These are phyloP conservation scores for Cloeon dipterum DNA, from an alignment of 2,888 invertebrate species.

Conservation along the genomic window DNA sequence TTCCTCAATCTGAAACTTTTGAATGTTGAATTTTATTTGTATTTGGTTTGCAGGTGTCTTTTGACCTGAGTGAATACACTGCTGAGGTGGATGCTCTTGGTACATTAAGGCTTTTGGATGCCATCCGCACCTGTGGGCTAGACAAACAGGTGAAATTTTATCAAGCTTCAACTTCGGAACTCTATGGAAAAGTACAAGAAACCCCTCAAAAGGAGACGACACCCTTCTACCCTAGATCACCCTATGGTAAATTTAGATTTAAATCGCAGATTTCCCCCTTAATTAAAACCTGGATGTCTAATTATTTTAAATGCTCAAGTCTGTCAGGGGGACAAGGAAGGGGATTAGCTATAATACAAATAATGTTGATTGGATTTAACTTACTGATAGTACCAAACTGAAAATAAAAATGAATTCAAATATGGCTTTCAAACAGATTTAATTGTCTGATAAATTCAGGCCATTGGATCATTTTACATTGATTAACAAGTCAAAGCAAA, in stretches of 20 bases:
- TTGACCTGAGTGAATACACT: conserved; percentile 96
- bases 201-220: conserved; percentile 86
- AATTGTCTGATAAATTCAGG: too few species aligned
- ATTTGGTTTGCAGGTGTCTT: conserved; percentile 77
- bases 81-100: conserved; percentile 96
- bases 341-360: too few species aligned
- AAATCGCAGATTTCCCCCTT: too few species aligned
- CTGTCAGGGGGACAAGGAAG: too few species aligned
- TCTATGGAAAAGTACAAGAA: conserved; percentile 83
- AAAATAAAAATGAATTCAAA: too few species aligned
- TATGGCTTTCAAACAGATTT: too few species aligned
- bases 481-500: too few species aligned
- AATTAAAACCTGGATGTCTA: too few species aligned
- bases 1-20: conserved; percentile 3
- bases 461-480: too few species aligned
- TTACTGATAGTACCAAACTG: too few species aligned
- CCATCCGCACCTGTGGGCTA: conserved; percentile 70
- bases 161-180: conserved; percentile 88
- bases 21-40: background rate
- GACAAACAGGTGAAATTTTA: conserved; percentile 67
- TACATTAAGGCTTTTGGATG: conserved; percentile 72
- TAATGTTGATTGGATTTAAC: too few species aligned
- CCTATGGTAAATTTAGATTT: conserved; percentile 81
- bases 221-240: conserved; percentile 88
- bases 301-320: too few species aligned